phyloP scores from a whole-genome alignment of 1,140 invertebrate species.

The Saccostrea cuccullata region DNA sequence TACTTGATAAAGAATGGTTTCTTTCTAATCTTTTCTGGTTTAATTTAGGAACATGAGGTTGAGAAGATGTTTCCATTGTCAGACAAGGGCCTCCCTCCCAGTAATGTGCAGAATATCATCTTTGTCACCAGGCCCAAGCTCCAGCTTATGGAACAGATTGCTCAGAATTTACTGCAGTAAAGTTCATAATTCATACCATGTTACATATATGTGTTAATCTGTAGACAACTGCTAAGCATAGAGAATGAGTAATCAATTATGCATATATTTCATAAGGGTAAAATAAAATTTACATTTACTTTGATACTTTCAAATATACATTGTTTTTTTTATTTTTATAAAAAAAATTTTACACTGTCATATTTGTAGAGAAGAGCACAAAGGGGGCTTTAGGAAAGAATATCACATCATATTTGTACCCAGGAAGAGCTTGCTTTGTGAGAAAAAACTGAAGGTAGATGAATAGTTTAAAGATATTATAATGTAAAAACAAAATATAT shows the following conservation, averaged over 20 bases:
- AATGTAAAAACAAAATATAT: not conserved
- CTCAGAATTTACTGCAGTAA: constrained; percentile 88
- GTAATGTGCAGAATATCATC: constrained; percentile 89
- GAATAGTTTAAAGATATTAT: not conserved
- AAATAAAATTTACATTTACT: not conserved
- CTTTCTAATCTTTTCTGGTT: not conserved
- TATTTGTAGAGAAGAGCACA: constrained; percentile 77
- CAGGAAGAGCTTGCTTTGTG: constrained; percentile 90
- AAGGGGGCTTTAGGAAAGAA: constrained; percentile 78
- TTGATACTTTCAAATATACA: not conserved
- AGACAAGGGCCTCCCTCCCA: constrained; percentile 83
- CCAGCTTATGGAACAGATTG: constrained; percentile 90
- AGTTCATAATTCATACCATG: not conserved
- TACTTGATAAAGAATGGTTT: too few relatives aligned
- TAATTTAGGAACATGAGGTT: constrained; percentile 73
- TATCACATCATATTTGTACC: constrained; percentile 92
- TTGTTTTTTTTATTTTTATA: not conserved
- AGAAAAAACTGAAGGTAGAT: constrained; percentile 85
- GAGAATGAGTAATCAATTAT: not conserved
- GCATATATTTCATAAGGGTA: not conserved
- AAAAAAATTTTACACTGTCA: not conserved
- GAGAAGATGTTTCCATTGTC: constrained; percentile 84
- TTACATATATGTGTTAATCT: too few relatives aligned
- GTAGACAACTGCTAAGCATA: too few relatives aligned
- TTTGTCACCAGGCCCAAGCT: constrained; percentile 92